phyloP scores from a whole-genome alignment of 2,888 invertebrate genomes.

The Emesis furor region DNA sequence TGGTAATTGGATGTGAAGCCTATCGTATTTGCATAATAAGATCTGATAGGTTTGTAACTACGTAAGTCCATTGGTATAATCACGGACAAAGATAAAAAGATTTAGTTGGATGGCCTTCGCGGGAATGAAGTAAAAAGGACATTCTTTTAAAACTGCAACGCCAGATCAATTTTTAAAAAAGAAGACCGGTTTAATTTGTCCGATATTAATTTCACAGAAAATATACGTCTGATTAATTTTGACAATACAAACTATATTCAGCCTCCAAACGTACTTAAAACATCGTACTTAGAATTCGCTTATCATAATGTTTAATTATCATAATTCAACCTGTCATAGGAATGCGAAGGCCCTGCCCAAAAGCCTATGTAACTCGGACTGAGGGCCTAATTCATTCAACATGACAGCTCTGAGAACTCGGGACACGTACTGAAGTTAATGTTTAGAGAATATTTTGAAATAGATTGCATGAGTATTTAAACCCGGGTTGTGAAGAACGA shows the following conservation, averaged over 20 bases:
- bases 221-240: neutral
- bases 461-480: neutral
- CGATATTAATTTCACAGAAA: neutral
- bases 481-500: too few species aligned
- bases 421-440: constrained; percentile 70
- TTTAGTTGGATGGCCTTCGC: too few species aligned
- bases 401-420: constrained; percentile 83
- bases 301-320: constrained; percentile 19
- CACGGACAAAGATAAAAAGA: too few species aligned
- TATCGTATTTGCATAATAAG: too few species aligned
- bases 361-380: constrained; percentile 81
- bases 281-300: constrained; percentile 9
- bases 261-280: constrained; percentile 8
- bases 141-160: too few species aligned
- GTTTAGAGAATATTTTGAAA: neutral
- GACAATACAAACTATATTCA: neutral
- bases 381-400: constrained; percentile 84
- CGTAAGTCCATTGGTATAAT: too few species aligned
- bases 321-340: constrained; percentile 70
- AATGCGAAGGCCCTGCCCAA: constrained; percentile 84
- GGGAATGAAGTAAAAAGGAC: too few species aligned
- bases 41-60: too few species aligned
- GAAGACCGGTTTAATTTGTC: too few species aligned
- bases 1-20: too few species aligned
- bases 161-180: too few species aligned